phyloP scores from a whole-genome alignment of 1,140 invertebrate genomes.

The Archivesica marissinica region DNA sequence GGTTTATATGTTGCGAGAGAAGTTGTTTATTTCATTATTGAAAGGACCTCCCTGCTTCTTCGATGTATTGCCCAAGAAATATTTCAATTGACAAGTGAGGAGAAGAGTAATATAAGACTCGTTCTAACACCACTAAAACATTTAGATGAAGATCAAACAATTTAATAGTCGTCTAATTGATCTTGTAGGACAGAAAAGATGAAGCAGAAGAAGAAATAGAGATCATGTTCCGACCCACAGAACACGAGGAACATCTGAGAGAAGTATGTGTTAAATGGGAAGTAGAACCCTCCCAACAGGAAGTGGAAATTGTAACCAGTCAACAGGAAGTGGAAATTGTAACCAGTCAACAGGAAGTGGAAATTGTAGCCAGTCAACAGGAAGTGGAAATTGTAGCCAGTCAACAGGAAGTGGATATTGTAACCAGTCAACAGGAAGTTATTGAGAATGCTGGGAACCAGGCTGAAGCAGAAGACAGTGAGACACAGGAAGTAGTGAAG shows the following conservation, averaged over 20 bases:
- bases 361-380: constrained; percentile 14
- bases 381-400: constrained; percentile 29
- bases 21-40: too few relatives aligned
- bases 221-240: constrained; percentile 26
- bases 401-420: constrained; percentile 30
- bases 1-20: too few relatives aligned
- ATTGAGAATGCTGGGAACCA: constrained; percentile 5
- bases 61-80: too few relatives aligned
- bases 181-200: constrained; percentile 12
- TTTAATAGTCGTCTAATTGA: too few relatives aligned
- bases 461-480: not conserved
- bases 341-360: constrained; percentile 31
- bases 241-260: constrained; percentile 46
- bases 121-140: too few relatives aligned
- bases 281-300: constrained; percentile 14
- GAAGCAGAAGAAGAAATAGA: constrained; percentile 32
- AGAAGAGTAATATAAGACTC: too few relatives aligned
- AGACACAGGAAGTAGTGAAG: constrained; percentile 4
- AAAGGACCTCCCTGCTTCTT: too few relatives aligned
- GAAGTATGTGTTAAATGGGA: constrained; percentile 50
- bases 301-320: constrained; percentile 38
- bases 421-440: constrained; percentile 44
- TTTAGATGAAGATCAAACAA: too few relatives aligned
- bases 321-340: constrained; percentile 44
- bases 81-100: too few relatives aligned